Percentiles rank a stretch among this genome's conserved stretches.
These are phyloP conservation scores for Copidosoma aretas DNA, from an alignment of 2,888 invertebrate genomes.

Conservation along the genomic window DNA sequence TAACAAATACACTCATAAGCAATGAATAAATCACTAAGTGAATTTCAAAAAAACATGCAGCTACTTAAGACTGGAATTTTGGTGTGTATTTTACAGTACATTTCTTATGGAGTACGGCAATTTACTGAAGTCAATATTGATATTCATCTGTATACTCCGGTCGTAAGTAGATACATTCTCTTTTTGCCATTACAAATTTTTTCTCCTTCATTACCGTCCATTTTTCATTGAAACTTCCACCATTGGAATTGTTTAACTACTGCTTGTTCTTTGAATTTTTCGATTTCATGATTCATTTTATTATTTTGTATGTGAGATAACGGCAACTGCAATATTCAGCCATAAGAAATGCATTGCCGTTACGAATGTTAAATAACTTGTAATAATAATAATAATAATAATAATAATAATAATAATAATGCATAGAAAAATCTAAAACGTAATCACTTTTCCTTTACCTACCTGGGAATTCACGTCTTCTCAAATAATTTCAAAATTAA, in stretches of 20 bases:
- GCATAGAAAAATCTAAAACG: constrained; percentile 42
- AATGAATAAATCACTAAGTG: constrained; percentile 29
- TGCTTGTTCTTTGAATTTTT: constrained; percentile 10
- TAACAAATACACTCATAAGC: constrained; percentile 13
- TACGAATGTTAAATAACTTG: constrained; percentile 36
- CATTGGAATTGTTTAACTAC: constrained; percentile 54
- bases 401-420: too few species aligned
- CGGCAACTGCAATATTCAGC: constrained; percentile 52
- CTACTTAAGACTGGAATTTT: constrained; percentile 58
- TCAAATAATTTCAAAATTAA: constrained; percentile 19
- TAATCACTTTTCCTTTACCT: constrained; percentile 55
- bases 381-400: too few species aligned
- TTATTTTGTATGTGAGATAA: constrained; percentile 35
- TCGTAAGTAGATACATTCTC: constrained; percentile 54
- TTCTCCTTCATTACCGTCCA: too few species aligned
- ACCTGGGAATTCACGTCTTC: constrained; percentile 49
- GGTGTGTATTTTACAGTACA: constrained; percentile 53
- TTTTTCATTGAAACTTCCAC: constrained; percentile 48
- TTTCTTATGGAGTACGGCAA: constrained; percentile 58
- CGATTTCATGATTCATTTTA: constrained; percentile 10
- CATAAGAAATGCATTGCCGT: constrained; percentile 62
- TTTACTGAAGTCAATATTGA: constrained; percentile 8
- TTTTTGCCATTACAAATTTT: constrained; percentile 29
- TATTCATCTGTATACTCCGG: constrained; percentile 46
- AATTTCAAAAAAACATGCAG: constrained; percentile 52